Evolutionary conservation across 1,140 invertebrate genomes (phyloP), one percentile per base, ranked within the genome.

Genomic region (Cydia strobilella): DNA sequence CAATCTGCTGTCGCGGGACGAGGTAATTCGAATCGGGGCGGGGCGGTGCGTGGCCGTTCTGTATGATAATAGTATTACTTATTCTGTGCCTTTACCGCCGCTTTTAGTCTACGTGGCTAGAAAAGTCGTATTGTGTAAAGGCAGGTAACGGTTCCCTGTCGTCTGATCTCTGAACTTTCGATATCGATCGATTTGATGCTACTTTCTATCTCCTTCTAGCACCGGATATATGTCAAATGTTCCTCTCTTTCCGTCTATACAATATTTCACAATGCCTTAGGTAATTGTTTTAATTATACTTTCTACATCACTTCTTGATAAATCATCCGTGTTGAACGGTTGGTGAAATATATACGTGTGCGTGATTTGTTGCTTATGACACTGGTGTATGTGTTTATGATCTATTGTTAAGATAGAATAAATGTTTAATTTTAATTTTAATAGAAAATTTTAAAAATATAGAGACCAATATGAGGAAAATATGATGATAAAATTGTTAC

Each of bases 121-220:
- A 80, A 74, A 81, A 84, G 65, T 93, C 93, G 77, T 92, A 85
- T 42, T 79, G 86, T 12, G 83, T 89, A 35, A 94, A 88, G 12
- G 85, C 87, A 18, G 90, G 91, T 94, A 74, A 93, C 92, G 72
- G 91, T 93, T 65, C 51, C 15, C 72, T 79, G 78, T 83, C 83
- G 78, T 80, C 72, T 72, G 74, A 79, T 77, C 76, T 72, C 75
- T 75, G 76, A 80, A 80, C 83, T 85, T 85, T 85, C 82, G 78
- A 80, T 82, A 82, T 82, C 82, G 75, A 85, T 80, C 77, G 76
- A 83, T 85, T 78, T 79, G 76, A 63, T 73, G 62, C 76, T 63
- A 59, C 23, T 51, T n/a, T 15, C 51, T 73, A 42, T 79, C 77
- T 76, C 76, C 76, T 48, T 79, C 79, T 76, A 69, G 31, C 75